Conservation (phyloP, 2,888 invertebrate species). For the Cryptosula pallasiana region DNA sequence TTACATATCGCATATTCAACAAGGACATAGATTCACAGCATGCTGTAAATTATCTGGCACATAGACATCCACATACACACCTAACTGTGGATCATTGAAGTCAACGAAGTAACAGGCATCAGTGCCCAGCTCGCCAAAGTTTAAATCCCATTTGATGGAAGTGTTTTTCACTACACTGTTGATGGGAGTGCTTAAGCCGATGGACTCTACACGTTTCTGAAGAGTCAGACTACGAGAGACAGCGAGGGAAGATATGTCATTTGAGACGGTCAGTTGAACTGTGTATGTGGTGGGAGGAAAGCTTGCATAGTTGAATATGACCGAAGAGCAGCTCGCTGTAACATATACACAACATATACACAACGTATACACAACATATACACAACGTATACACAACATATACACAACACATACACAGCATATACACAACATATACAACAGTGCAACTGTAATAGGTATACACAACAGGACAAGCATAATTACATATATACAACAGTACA, state of each 20-base stretch:
- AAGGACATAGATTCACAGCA: too few species aligned
- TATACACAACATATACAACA: too few species aligned
- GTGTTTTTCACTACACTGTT: slow-evolving; percentile 27
- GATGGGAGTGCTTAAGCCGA: background rate
- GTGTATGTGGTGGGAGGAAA: slow-evolving; percentile 25
- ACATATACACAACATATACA: background rate
- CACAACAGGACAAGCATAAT: too few species aligned
- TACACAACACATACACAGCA: too few species aligned
- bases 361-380: too few species aligned
- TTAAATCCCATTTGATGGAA: slow-evolving; percentile 29
- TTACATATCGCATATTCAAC: too few species aligned
- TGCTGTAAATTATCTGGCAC: too few species aligned
- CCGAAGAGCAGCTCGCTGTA: background rate
- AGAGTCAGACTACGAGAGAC: slow-evolving; percentile 25
- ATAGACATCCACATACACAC: too few species aligned
- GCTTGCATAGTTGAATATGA: slow-evolving; percentile 26
- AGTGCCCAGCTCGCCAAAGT: slow-evolving; percentile 31
- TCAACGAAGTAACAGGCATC: slow-evolving; percentile 33
- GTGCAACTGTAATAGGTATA: too few species aligned
- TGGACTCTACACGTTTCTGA: slow-evolving; percentile 25
- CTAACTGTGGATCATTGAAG: slow-evolving; percentile 23
- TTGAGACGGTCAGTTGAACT: slow-evolving; percentile 28
- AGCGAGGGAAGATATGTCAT: slow-evolving; percentile 18
- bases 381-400: too few species aligned
- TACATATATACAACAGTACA: too few species aligned